Evolutionary conservation across 1,140 invertebrate species (phyloP).

Genomic region (Centruroides sculpturatus): DNA sequence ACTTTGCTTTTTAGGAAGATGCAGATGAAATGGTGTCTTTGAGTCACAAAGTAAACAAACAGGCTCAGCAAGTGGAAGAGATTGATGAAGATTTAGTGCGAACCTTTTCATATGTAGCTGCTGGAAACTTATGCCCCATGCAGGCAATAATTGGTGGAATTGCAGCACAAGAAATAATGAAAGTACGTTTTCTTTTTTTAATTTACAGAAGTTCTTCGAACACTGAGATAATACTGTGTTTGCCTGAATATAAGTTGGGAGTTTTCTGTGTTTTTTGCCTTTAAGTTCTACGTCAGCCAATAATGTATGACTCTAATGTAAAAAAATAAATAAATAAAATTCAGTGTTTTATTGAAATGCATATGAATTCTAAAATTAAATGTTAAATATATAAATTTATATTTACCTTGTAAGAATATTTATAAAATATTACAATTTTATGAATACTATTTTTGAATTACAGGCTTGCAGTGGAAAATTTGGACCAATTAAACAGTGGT

Average conservation of each 20-base stretch:
- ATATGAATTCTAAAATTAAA: no score
- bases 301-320: no score
- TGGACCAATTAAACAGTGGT: slow-evolving; percentile 82
- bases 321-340: no score
- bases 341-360: no score
- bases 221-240: no score
- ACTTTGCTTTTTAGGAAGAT: slow-evolving; percentile 43
- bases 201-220: background rate
- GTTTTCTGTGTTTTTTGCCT: no score
- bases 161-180: slow-evolving; percentile 93
- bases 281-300: no score
- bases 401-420: no score
- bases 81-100: slow-evolving; percentile 56
- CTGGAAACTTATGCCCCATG: slow-evolving; percentile 80
- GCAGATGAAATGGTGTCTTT: slow-evolving; percentile 55
- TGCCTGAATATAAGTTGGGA: no score
- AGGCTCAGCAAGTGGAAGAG: slow-evolving; percentile 45
- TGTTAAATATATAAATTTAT: no score
- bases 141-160: slow-evolving; percentile 90
- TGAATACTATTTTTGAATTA: background rate
- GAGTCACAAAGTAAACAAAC: slow-evolving; percentile 40
- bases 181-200: slow-evolving; percentile 33
- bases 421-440: no score
- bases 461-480: slow-evolving; percentile 93
- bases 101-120: slow-evolving; percentile 36